A percentile compares a stretch with the other conserved stretches of the same genome.
Conservation (phyloP, 2,113 vertebrate species). For the Plotosus lineatus region DNA sequence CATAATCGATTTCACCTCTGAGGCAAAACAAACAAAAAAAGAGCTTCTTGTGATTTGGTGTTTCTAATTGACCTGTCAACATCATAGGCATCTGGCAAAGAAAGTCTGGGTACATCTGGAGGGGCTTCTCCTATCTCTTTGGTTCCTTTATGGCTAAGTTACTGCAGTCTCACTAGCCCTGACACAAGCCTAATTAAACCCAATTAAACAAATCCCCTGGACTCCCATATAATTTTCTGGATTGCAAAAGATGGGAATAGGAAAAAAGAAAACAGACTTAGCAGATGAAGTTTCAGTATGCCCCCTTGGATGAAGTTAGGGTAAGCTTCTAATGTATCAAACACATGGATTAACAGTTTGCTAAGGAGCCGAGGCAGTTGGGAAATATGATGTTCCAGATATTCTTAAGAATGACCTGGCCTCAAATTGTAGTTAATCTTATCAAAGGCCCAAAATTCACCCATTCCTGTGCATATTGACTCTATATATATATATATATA, state of each 20-base stretch:
- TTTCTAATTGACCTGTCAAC: slow-evolving; percentile 47
- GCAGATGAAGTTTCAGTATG: slow-evolving; percentile 65
- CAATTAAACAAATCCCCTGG: slow-evolving; percentile 74
- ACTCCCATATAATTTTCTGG: slow-evolving; percentile 69
- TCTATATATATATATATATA: too few relatives aligned
- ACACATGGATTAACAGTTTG: slow-evolving; percentile 78
- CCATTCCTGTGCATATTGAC: slow-evolving; percentile 70
- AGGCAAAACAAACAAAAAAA: slow-evolving; percentile 52
- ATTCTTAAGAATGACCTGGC: slow-evolving; percentile 68
- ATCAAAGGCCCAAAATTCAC: slow-evolving; percentile 65
- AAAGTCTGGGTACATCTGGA: slow-evolving; percentile 48
- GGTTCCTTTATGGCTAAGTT: slow-evolving; percentile 53
- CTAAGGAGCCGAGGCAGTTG: slow-evolving; percentile 63
- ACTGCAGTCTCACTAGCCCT: slow-evolving; percentile 56
- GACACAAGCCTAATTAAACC: slow-evolving; percentile 73
- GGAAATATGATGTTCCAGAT: slow-evolving; percentile 68
- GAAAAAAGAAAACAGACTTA: slow-evolving; percentile 60
- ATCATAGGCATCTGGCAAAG: slow-evolving; percentile 17
- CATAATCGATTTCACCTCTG: slow-evolving; percentile 70
- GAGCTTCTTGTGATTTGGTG: slow-evolving; percentile 54
- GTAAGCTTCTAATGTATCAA: slow-evolving; percentile 76
- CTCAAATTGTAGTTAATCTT: slow-evolving; percentile 63
- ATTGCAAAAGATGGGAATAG: slow-evolving; percentile 59
- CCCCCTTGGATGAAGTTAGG: slow-evolving; percentile 67
- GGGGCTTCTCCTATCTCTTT: slow-evolving; percentile 54